Conservation (phyloP, 2,113 vertebrate genomes). For the Grammomys surdaster region DNA sequence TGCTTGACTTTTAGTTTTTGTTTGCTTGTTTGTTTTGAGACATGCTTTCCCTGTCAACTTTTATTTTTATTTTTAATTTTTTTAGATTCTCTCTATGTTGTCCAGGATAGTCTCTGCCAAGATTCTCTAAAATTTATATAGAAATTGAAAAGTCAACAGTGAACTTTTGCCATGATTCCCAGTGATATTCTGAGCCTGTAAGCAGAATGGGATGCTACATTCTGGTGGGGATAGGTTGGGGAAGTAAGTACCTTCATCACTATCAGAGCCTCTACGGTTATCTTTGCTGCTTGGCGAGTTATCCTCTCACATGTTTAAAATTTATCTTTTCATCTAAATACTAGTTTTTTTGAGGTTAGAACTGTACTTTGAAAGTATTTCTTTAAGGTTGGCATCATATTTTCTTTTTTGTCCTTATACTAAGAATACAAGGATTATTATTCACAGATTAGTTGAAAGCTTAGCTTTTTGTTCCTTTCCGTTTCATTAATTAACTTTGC, state of each 20-base stretch:
- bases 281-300: background rate
- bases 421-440: background rate
- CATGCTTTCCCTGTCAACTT: background rate
- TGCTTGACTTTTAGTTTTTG: background rate
- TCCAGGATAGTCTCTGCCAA: background rate
- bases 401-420: constrained; percentile 42
- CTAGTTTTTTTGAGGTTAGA: constrained; percentile 30
- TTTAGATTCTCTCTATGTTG: background rate
- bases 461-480: constrained; percentile 59
- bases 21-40: background rate
- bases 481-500: background rate
- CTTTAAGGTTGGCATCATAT: background rate
- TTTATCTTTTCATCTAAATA: constrained; percentile 11
- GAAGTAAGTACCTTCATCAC: background rate
- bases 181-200: background rate
- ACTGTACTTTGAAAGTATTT: background rate
- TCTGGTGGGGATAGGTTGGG: background rate
- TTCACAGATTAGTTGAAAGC: constrained; percentile 1
- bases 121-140: constrained; percentile 25
- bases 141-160: constrained; percentile 19
- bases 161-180: background rate
- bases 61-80: background rate
- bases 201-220: background rate
- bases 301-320: background rate
- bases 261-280: background rate